A percentile compares a stretch with the other conserved stretches of the same genome.
phyloP scores from a whole-genome alignment of 2,113 vertebrate genomes.

The Clupea harengus region DNA sequence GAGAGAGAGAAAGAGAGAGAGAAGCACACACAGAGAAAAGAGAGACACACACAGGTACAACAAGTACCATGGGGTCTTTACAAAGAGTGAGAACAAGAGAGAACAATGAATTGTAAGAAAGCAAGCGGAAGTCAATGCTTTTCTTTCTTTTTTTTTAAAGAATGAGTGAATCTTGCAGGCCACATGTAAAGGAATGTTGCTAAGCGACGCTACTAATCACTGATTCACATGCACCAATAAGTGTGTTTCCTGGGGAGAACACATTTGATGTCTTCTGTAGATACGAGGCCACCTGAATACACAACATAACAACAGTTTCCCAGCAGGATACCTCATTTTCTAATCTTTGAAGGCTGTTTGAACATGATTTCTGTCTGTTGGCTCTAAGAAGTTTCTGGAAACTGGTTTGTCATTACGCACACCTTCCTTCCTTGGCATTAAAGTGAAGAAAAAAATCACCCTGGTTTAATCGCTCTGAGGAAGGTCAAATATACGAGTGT shows the following conservation, averaged over 20 bases:
- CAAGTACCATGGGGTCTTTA: neutral
- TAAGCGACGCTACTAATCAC: neutral
- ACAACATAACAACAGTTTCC: neutral
- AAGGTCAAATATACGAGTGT: conserved; percentile 10
- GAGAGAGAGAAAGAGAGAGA: neutral
- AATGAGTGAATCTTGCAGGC: neutral
- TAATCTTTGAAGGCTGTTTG: neutral
- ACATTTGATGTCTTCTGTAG: neutral
- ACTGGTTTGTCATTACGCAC: neutral
- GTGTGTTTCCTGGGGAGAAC: neutral
- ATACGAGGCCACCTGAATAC: neutral
- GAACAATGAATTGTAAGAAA: neutral
- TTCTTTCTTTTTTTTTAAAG: neutral
- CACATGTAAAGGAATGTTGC: neutral
- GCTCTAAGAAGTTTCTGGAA: neutral
- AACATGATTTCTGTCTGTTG: neutral
- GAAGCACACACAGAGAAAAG: neutral
- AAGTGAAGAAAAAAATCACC: neutral
- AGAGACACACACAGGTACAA: neutral
- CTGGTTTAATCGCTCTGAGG: neutral
- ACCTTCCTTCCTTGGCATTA: neutral
- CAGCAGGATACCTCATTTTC: neutral
- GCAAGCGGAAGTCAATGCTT: neutral
- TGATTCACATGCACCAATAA: neutral
- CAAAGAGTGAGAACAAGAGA: neutral